These are phyloP conservation scores for Siniperca undulata DNA, from an alignment of 2,797 vertebrate genomes.

Conservation along the genomic window DNA sequence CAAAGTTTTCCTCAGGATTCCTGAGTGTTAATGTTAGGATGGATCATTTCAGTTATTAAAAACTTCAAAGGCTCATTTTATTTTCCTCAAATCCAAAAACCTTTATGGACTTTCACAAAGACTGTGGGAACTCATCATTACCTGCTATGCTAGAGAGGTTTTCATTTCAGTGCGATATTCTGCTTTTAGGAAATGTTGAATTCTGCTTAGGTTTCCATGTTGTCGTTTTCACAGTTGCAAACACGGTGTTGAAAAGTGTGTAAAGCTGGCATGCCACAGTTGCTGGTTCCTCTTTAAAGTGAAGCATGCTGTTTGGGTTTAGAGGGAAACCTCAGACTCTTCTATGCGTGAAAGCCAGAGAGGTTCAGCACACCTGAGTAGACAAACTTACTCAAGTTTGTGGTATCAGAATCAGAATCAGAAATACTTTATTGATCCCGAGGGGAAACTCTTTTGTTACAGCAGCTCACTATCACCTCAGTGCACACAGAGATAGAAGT, in stretches of 20 bases:
- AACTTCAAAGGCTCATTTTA: not conserved
- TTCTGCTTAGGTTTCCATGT: slow-evolving; percentile 30
- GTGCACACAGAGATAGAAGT: no score
- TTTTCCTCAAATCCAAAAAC: not conserved
- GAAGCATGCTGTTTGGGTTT: slow-evolving; percentile 19
- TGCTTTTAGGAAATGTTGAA: slow-evolving; percentile 36
- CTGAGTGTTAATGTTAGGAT: no score
- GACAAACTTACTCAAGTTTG: not conserved
- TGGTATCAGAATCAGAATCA: not conserved
- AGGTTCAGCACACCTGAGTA: not conserved
- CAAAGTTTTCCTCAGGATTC: not conserved
- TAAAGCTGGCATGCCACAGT: not conserved
- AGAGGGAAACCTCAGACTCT: slow-evolving; percentile 42
- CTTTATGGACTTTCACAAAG: not conserved
- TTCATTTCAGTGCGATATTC: not conserved
- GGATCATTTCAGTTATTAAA: not conserved
- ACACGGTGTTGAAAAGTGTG: not conserved
- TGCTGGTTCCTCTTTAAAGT: slow-evolving; percentile 55
- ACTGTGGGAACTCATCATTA: not conserved
- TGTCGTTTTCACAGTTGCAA: slow-evolving; percentile 25
- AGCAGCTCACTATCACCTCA: no score
- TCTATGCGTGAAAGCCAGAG: not conserved
- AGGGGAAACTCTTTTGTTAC: no score
- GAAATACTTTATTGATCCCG: no score
- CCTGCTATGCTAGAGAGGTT: not conserved